Evolutionary conservation across 2,113 vertebrate species (phyloP).

Genomic region (Macrotus californicus): DNA sequence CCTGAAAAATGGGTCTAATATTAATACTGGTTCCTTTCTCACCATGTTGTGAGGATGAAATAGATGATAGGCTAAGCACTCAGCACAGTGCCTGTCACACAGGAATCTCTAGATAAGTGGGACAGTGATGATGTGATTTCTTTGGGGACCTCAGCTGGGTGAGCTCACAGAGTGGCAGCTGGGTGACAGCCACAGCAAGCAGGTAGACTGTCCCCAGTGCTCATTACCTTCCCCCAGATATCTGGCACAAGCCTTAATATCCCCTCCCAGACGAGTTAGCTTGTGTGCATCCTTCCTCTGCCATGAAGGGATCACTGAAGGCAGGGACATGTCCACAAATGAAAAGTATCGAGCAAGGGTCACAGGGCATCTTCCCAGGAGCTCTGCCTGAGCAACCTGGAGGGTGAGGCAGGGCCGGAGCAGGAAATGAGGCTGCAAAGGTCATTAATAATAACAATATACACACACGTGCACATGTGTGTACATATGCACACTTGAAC

Average conservation of each 20-base stretch:
- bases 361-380: background rate
- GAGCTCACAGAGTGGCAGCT: background rate
- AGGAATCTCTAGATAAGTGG: background rate
- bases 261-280: background rate
- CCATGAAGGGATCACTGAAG: background rate
- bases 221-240: background rate
- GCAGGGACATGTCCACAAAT: background rate
- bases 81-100: background rate
- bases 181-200: rapidly evolving
- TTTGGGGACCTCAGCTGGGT: background rate
- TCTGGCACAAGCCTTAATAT: background rate
- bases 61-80: background rate
- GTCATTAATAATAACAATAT: background rate
- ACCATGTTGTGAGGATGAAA: background rate
- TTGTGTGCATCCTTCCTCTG: background rate
- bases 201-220: background rate
- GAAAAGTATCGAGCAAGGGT: background rate
- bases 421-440: background rate
- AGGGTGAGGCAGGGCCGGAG: background rate
- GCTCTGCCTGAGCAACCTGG: background rate
- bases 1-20: background rate
- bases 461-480: no score
- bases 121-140: background rate
- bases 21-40: background rate
- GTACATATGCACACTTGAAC: rapidly evolving